Conservation (phyloP, 2,888 invertebrate species). For the Thumatha senex region DNA sequence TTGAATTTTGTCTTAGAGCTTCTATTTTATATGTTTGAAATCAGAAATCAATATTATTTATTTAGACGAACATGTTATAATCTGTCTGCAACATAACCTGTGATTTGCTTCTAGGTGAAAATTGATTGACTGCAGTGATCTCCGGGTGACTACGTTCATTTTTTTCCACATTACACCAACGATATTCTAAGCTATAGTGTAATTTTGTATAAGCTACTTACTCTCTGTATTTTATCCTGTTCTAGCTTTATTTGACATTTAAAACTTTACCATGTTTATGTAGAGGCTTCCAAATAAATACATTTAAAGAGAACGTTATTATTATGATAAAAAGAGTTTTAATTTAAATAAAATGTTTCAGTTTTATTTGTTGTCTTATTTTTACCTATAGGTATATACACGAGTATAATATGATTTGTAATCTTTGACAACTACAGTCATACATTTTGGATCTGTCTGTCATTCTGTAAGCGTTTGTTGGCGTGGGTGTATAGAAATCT, state of each 20-base stretch:
- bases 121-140: conserved; percentile 63
- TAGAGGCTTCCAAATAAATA: conserved; percentile 78
- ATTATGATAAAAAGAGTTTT: conserved; percentile 71
- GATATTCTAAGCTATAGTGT: conserved; percentile 31
- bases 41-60: too few species aligned
- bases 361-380: conserved; percentile 59
- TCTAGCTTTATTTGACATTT: conserved; percentile 47
- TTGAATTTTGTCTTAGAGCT: too few species aligned
- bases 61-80: too few species aligned
- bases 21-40: too few species aligned
- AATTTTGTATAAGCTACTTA: conserved; percentile 36
- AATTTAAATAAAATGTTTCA: conserved; percentile 79
- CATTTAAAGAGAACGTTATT: conserved; percentile 73
- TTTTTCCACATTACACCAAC: conserved; percentile 3
- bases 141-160: conserved; percentile 46
- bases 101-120: conserved; percentile 74
- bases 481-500: too few species aligned
- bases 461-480: too few species aligned
- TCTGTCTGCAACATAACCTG: too few species aligned
- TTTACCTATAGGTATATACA: too few species aligned
- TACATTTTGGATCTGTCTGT: too few species aligned
- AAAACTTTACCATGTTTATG: conserved; percentile 61
- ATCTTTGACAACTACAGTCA: too few species aligned
- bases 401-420: too few species aligned
- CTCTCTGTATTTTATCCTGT: conserved; percentile 48